Evolutionary conservation across 2,113 vertebrate species (phyloP).

Genomic region (Urocitellus parryii): DNA sequence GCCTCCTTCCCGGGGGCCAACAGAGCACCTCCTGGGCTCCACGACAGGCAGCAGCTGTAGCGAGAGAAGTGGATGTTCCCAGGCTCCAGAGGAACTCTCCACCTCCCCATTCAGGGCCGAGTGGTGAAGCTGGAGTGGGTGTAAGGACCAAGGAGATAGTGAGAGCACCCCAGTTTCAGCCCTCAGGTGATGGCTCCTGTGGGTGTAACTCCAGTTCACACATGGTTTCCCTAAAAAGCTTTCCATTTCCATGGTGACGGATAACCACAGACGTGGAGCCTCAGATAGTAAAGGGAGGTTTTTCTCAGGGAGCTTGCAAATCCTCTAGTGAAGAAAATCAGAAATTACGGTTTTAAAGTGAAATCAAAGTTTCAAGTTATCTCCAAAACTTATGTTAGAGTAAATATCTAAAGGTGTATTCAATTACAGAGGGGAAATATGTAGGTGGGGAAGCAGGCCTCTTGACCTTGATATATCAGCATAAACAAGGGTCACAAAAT

Average conservation of each 20-base stretch:
- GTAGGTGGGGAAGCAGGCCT: not conserved
- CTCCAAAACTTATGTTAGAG: not conserved
- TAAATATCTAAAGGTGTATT: not conserved
- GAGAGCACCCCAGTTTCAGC: not conserved
- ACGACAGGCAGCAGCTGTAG: not conserved
- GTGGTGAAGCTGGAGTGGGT: not conserved
- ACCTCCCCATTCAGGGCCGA: not conserved
- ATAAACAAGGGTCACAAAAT: not conserved
- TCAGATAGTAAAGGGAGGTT: not conserved
- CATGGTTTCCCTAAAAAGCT: not conserved
- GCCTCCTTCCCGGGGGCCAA: not conserved
- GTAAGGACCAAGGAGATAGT: not conserved
- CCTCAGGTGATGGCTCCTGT: fast-evolving
- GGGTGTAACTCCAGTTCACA: not conserved
- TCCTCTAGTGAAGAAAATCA: not conserved
- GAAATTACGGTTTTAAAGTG: not conserved
- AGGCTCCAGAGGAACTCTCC: not conserved
- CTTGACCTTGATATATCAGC: constrained; percentile 8
- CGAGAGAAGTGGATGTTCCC: not conserved
- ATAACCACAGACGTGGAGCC: not conserved
- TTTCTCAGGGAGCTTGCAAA: not conserved
- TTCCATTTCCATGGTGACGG: not conserved
- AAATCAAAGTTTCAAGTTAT: constrained; percentile 24
- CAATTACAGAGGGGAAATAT: not conserved
- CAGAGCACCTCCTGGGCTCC: not conserved